These are phyloP conservation scores for Callocephalon fimbriatum DNA, from an alignment of 2,113 vertebrate genomes.

Conservation along the genomic window DNA sequence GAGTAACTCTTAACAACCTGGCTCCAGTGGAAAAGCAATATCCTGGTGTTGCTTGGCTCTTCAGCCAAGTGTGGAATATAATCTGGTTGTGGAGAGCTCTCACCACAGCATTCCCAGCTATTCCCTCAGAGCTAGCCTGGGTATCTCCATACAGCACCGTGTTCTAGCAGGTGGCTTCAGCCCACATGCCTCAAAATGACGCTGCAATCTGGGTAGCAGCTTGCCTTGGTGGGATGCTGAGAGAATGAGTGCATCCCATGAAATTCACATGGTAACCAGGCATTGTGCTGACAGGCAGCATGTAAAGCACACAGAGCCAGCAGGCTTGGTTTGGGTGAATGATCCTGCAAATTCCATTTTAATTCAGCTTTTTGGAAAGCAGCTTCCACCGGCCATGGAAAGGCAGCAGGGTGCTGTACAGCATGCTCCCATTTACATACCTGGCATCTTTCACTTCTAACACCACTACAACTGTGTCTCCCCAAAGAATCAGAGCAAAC, in stretches of 20 bases:
- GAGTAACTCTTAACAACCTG: neutral
- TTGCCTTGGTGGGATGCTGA: accelerated
- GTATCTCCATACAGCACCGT: neutral
- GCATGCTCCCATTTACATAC: neutral
- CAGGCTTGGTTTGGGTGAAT: neutral
- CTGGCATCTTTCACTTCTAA: neutral
- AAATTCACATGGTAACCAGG: accelerated
- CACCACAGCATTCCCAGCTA: neutral
- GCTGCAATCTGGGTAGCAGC: neutral
- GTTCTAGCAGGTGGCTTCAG: neutral
- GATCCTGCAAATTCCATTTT: neutral
- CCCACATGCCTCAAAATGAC: neutral
- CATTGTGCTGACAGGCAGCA: neutral
- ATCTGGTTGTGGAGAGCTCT: neutral
- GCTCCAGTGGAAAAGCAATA: neutral
- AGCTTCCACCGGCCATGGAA: neutral
- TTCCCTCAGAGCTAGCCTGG: neutral
- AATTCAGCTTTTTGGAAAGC: neutral
- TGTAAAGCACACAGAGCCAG: neutral
- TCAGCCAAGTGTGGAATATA: neutral
- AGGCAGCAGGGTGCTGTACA: neutral
- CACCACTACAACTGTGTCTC: neutral
- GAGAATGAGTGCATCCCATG: neutral
- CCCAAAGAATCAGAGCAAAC: constrained; percentile 10
- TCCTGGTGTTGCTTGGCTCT: neutral